Base-by-base conservation (phyloP, 2,888 invertebrate species). In the Thelaira solivaga region DNA sequence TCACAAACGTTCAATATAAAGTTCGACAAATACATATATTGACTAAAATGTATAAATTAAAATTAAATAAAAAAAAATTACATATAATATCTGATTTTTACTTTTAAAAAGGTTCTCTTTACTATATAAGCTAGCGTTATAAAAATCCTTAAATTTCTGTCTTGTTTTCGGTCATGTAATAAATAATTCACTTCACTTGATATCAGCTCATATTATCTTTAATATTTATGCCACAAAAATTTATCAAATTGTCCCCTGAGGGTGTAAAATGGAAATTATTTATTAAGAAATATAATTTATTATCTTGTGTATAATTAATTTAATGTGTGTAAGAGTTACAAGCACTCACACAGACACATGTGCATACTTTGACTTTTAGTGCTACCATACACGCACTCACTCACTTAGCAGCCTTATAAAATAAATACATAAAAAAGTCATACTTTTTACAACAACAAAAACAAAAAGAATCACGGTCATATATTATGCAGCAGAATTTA, bases 221-320 rank as follows among this genome's bases (percentile, higher is more conserved):
- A 20, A 39, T 29, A n/a, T n/a, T n/a, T n/a, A 47, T 57, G 7
- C 16, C 49, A 39, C 20, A 69, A 43, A 55, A 55, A 72, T 72
- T 72, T 72, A 72, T 72, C 72, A 72, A 68, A 49, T 41, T 77
- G 68, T 73, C 73, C 73, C 77, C 73, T 43, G 74, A 41, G 62
- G 76, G 62, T 29, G 61, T 51, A 45, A 62, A 53, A 43, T 77
- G 67, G 20, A 62, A 68, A 77, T 73, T 77, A 77, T 77, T 77
- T 77, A 77, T 77, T 62, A 72, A 53, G 67, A 53, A 67, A 61
- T 68, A 73, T 77, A 73, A 77, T 77, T 73, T 77, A 77, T 77
- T 77, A 77, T 68, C 72, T 61, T 62, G 73, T 68, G 67, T 68
- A 68, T 72, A 68, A 68, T 77, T 73, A 77, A 72, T 73, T 62